phyloP scores from a whole-genome alignment of 2,888 invertebrate genomes.

The Drosophila siamana region DNA sequence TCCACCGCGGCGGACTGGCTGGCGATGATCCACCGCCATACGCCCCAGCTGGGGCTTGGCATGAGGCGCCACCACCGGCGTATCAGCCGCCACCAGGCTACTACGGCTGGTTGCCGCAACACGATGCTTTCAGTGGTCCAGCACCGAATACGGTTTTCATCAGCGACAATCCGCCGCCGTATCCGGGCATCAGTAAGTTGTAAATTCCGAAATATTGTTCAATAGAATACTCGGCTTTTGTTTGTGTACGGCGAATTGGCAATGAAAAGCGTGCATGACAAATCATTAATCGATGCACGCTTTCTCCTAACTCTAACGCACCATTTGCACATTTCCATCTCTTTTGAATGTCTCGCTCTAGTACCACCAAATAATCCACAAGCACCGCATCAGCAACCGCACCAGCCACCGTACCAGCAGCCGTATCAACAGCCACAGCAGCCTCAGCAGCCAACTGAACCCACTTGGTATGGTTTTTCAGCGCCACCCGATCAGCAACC shows the following conservation, averaged over 20 bases:
- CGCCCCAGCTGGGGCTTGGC: constrained; percentile 91
- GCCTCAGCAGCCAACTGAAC: constrained; percentile 60
- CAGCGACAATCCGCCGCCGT: constrained; percentile 96
- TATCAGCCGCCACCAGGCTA: constrained; percentile 95
- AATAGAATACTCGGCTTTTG: constrained; percentile 82
- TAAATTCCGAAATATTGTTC: constrained; percentile 49
- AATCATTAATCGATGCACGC: constrained; percentile 29
- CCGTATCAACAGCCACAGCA: constrained; percentile 36
- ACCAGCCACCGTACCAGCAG: constrained; percentile 30
- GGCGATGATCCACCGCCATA: constrained; percentile 90
- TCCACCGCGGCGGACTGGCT: constrained; percentile 75
- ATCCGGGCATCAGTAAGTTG: constrained; percentile 92
- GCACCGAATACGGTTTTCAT: constrained; percentile 94
- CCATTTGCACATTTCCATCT: constrained; percentile 53
- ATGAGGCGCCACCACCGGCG: constrained; percentile 95
- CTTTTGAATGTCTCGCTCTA: constrained; percentile 40
- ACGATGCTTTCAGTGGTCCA: constrained; percentile 89
- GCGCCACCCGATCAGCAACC: constrained; percentile 74
- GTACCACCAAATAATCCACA: constrained; percentile 69
- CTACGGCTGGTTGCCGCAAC: constrained; percentile 95
- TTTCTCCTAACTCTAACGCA: constrained; percentile 41
- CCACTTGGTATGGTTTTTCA: constrained; percentile 83
- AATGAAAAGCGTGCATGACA: constrained; percentile 13
- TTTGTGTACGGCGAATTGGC: constrained; percentile 51
- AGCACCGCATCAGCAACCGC: constrained; percentile 47